Percentiles rank a stretch among this genome's conserved stretches.
Conservation (phyloP, 2,113 vertebrate species). For the Oceanodroma tethys region DNA sequence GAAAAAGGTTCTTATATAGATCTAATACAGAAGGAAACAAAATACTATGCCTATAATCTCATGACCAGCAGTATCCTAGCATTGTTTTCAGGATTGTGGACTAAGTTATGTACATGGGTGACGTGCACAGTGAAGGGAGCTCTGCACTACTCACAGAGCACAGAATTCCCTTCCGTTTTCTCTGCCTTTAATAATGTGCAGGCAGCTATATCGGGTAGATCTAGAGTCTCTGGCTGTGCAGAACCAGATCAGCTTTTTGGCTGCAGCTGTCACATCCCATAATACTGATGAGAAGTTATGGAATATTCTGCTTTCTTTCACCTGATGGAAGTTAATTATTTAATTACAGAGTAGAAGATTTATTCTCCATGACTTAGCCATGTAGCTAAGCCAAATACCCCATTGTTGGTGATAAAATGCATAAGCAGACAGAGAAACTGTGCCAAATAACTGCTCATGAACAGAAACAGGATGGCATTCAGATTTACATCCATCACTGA, state of each 20-base stretch:
- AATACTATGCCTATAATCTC: not conserved
- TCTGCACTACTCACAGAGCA: not conserved
- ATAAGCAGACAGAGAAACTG: not conserved
- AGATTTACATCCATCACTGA: not conserved
- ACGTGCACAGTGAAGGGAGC: not conserved
- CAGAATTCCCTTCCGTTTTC: not conserved
- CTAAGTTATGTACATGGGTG: not conserved
- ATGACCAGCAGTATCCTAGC: not conserved
- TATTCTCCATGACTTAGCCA: not conserved
- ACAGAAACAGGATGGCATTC: not conserved
- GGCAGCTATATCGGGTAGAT: accelerated
- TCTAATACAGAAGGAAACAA: not conserved
- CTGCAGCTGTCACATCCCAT: not conserved
- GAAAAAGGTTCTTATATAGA: not conserved
- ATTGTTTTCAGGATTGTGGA: not conserved
- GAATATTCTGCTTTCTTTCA: not conserved
- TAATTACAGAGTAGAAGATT: not conserved
- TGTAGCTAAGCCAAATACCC: not conserved
- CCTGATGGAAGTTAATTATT: not conserved
- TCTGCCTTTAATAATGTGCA: not conserved
- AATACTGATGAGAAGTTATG: not conserved
- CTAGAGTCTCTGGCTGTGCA: not conserved
- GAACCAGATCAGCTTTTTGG: not conserved
- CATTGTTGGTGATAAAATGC: not conserved
- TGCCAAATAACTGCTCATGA: not conserved